A percentile compares a stretch with the other conserved stretches of the same genome.
Conservation (phyloP, 37 sponge, comb jelly and placozoan species). For the Beroe ovata region DNA sequence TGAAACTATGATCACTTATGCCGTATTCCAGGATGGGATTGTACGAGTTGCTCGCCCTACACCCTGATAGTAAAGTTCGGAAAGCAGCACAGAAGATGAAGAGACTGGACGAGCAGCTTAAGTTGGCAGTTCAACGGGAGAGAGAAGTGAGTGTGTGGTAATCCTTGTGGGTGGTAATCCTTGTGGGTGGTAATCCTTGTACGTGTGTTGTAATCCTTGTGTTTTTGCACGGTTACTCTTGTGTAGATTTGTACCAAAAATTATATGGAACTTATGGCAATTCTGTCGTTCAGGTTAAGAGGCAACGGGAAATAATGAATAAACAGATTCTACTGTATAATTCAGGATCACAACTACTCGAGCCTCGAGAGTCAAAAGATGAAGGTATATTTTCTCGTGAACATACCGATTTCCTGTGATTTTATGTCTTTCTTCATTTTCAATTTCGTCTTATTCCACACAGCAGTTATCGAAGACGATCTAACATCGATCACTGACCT, state of each 20-base stretch:
- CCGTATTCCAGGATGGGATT: conserved; percentile 44
- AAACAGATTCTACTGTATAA: conserved; percentile 52
- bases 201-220: too few species aligned
- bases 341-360: conserved; percentile 9
- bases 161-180: too few species aligned
- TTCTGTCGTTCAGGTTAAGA: conserved; percentile 16
- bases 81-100: conserved; percentile 66
- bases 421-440: too few species aligned
- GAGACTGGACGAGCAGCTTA: conserved; percentile 5
- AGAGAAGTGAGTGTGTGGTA: conserved; percentile 41
- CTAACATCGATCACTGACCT: conserved; percentile 22
- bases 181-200: too few species aligned
- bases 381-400: not conserved
- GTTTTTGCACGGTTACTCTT: not conserved
- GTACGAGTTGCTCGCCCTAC: conserved; percentile 46
- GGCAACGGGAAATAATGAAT: conserved; percentile 6
- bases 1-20: too few species aligned
- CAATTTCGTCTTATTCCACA: too few species aligned
- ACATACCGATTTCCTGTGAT: too few species aligned
- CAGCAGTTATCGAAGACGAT: too few species aligned
- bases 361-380: not conserved
- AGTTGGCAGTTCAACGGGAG: not conserved
- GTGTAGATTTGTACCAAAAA: not conserved
- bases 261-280: too few species aligned
- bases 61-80: conserved; percentile 25